Base-by-base conservation (phyloP, 2,797 vertebrate genomes). In the Meriones psammophilus region DNA sequence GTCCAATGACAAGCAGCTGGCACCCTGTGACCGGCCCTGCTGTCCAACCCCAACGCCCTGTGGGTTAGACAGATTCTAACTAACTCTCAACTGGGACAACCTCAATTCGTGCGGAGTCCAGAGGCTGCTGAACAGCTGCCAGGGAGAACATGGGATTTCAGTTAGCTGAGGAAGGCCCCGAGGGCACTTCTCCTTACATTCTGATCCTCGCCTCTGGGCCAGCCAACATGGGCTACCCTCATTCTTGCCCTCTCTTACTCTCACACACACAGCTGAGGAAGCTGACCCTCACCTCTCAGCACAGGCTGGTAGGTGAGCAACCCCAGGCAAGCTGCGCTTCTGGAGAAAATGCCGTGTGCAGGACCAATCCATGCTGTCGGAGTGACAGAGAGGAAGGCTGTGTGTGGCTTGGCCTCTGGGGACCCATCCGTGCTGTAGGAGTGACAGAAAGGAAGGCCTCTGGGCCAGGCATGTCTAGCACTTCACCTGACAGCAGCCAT, bases 401-500 rank as follows among this genome's bases (percentile, higher is more conserved):
- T 13, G 64, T n/a, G n/a, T n/a, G n/a, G n/a, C n/a, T n/a, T n/a
- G n/a, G n/a, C n/a, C n/a, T n/a, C n/a, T n/a, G n/a, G n/a, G 69
- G 6, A 2, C 4, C 14, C 42, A 33, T 14, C 50, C 26, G 3
- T 24, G 24, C 36, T 24, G 60, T 13, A 26, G 36, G 20, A 8
- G 9, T 0, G 46, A 81, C 28, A 60, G 30, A 64, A 33, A 83
- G 36, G 88, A 58, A 24, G 18, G 20, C 36, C 56, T 46, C 24
- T 69, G 50, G 74, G 64, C 64, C 79, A 30, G 42, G 42, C 60
- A 58, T 81, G 88, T 8, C n/a, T 2, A 50, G 15, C 2, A 42
- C 80, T 96, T 87, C 89, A 87, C 85, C 78, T 66, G 26, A 94
- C 68, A 89, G 66, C 91, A 81, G 20, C 84, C 94, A 77, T 91